Evolutionary conservation across 2,797 vertebrate species (phyloP).

Genomic region (Glyptemys insculpta): DNA sequence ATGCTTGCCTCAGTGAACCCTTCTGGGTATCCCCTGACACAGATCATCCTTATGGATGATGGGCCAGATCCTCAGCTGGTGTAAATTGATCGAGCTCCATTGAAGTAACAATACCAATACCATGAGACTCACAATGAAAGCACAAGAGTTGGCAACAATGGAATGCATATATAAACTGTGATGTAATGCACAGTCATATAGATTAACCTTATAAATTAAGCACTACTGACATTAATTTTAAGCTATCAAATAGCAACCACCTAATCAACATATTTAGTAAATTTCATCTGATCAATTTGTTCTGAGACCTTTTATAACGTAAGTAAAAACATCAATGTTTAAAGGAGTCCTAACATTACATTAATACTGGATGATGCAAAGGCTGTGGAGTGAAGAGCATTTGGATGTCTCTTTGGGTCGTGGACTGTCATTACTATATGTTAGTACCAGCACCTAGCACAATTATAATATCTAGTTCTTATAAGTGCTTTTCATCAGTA

Average conservation of each 20-base stretch:
- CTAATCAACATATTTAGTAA: not conserved
- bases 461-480: not conserved
- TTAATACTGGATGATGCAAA: not conserved
- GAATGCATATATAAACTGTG: not conserved
- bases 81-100: not conserved
- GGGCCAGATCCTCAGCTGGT: not conserved
- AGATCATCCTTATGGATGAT: not conserved
- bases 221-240: not conserved
- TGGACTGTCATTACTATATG: not conserved
- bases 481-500: not conserved
- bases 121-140: not conserved
- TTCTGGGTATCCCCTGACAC: not conserved
- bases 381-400: not conserved
- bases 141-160: not conserved
- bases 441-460: not conserved
- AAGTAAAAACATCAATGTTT: not conserved
- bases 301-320: not conserved
- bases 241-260: not conserved
- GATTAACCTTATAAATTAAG: constrained; percentile 7
- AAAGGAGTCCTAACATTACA: not conserved
- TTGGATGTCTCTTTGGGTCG: not conserved
- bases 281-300: not conserved
- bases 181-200: not conserved
- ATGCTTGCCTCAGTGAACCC: not conserved
- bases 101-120: not conserved